Evolutionary conservation across 2,888 invertebrate species (phyloP).

Genomic region (Pyrrhosoma nymphula): DNA sequence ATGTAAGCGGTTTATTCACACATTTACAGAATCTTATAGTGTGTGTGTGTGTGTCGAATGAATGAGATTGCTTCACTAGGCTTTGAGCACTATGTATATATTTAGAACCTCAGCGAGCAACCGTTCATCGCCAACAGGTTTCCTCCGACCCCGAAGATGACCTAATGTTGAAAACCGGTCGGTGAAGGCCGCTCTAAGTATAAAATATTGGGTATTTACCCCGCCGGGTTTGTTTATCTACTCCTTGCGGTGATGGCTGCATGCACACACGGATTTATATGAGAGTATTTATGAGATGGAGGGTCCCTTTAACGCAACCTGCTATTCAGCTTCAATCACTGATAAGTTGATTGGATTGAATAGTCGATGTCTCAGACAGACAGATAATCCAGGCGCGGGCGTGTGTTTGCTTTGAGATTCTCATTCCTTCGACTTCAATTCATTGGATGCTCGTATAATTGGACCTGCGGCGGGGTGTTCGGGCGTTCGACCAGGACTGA

Average conservation of each 20-base stretch:
- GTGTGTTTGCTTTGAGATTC: not conserved
- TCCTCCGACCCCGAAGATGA: not conserved
- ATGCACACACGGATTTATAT: not conserved
- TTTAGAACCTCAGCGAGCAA: not conserved
- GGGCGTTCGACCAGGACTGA: no score
- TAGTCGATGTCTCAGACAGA: not conserved
- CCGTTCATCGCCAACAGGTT: not conserved
- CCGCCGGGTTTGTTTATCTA: not conserved
- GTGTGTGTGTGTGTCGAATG: not conserved
- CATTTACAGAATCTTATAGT: not conserved
- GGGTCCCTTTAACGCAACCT: not conserved
- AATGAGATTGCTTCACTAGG: not conserved
- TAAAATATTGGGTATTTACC: not conserved
- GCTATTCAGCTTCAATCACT: not conserved
- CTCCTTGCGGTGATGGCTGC: not conserved
- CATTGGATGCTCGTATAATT: not conserved
- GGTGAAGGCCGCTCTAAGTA: not conserved
- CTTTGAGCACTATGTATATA: not conserved
- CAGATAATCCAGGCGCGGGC: not conserved
- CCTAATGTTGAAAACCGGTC: slow-evolving; percentile 28
- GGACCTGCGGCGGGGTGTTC: not conserved
- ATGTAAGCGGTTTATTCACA: not conserved
- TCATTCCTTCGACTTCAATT: not conserved
- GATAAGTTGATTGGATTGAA: not conserved
- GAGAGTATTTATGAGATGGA: not conserved